phyloP scores from a whole-genome alignment of 2,797 vertebrate genomes.

The Protosalanx chinensis region DNA sequence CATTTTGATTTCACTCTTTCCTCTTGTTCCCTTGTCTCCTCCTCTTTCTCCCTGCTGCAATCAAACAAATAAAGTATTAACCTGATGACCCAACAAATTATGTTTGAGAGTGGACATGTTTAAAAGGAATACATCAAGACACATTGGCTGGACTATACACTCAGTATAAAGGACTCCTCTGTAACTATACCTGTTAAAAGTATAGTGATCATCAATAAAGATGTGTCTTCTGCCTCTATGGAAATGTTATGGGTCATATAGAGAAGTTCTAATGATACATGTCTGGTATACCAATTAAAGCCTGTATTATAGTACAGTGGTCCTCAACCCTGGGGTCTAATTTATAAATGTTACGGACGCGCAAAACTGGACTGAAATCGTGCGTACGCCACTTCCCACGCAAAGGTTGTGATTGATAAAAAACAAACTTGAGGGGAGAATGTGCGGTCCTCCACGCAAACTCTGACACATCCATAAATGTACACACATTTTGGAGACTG shows the following conservation, averaged over 20 bases:
- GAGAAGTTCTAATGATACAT: not conserved
- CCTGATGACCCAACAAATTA: slow-evolving; percentile 75
- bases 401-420: too few species aligned
- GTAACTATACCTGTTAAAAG: not conserved
- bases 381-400: too few species aligned
- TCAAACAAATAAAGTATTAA: slow-evolving; percentile 87
- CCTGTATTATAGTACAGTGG: not conserved
- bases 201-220: not conserved
- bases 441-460: too few species aligned
- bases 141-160: too few species aligned
- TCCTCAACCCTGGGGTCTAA: too few species aligned
- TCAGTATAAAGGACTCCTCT: too few species aligned
- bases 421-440: too few species aligned
- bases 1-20: slow-evolving; percentile 57
- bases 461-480: too few species aligned
- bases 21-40: slow-evolving; percentile 61
- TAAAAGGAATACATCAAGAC: slow-evolving; percentile 1
- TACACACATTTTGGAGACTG: too few species aligned
- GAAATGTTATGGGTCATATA: not conserved
- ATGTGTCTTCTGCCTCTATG: not conserved
- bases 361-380: too few species aligned
- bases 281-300: not conserved
- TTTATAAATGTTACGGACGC: too few species aligned
- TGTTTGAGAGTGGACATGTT: slow-evolving; percentile 33
- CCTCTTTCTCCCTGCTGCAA: slow-evolving; percentile 79